A percentile compares a stretch with the other conserved stretches of the same genome.
These are phyloP conservation scores for Tribolium madens DNA, from an alignment of 1,140 invertebrate species.

Conservation along the genomic window DNA sequence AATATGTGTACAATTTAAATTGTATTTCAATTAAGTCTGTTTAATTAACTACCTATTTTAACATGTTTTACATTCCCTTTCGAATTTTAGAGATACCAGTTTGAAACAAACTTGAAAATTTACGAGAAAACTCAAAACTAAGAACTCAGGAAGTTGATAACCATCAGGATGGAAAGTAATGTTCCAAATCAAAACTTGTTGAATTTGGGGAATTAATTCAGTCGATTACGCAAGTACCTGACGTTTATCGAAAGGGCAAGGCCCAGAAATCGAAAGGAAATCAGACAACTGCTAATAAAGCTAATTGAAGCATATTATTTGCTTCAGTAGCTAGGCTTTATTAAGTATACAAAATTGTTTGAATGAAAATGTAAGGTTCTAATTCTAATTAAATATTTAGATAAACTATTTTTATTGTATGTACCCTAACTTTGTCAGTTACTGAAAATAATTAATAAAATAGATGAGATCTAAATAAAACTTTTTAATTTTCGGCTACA, in stretches of 20 bases:
- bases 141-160: conserved; percentile 1
- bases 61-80: too few relatives aligned
- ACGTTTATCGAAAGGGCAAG: conserved; percentile 2
- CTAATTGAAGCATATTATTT: conserved; percentile 26
- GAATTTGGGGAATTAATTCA: conserved; percentile 2
- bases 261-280: not conserved
- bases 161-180: not conserved
- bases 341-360: not conserved
- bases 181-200: not conserved
- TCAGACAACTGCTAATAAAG: conserved; percentile 4
- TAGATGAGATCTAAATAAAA: too few relatives aligned
- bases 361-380: not conserved
- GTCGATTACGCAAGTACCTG: not conserved
- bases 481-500: too few relatives aligned
- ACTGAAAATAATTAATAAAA: too few relatives aligned
- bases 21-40: too few relatives aligned
- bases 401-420: too few relatives aligned
- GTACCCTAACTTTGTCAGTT: too few relatives aligned
- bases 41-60: too few relatives aligned
- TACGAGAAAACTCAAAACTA: not conserved
- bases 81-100: too few relatives aligned
- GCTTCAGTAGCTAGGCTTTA: not conserved
- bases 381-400: too few relatives aligned
- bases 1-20: too few relatives aligned
- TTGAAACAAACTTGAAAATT: not conserved